A percentile compares a stretch with the other conserved stretches of the same genome.
Conservation (phyloP, 92 coral and sea anemone species). For the Epizoanthus illoricatus region DNA sequence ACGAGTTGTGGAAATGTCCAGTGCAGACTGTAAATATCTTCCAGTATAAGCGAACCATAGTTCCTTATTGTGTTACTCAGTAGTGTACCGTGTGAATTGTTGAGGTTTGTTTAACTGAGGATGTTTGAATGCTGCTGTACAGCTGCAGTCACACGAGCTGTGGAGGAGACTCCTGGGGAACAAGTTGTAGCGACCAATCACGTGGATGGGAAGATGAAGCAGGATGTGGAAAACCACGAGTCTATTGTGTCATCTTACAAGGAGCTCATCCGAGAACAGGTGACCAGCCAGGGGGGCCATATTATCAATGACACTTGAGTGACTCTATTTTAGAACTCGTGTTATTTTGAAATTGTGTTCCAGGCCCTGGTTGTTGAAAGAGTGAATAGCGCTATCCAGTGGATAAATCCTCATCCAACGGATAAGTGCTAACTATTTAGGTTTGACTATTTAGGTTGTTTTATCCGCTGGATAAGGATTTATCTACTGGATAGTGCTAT, state of each 20-base stretch:
- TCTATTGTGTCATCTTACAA: conserved; percentile 93
- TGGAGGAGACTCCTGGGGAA: conserved; percentile 82
- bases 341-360: no score
- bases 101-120: neutral
- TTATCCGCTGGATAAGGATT: no score
- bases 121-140: neutral
- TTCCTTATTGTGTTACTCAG: no score
- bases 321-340: no score
- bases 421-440: no score
- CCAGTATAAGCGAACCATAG: no score
- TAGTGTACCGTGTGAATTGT: neutral
- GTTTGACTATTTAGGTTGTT: no score
- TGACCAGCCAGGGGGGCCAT: conserved; percentile 1
- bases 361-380: no score
- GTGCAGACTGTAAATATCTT: conserved; percentile 12
- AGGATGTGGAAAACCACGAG: conserved; percentile 85
- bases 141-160: conserved; percentile 95
- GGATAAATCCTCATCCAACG: no score
- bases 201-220: conserved; percentile 56
- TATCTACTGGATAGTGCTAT: no score
- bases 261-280: conserved; percentile 95
- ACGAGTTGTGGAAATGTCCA: conserved; percentile 81
- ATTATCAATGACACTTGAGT: neutral
- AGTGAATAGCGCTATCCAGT: no score
- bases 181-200: conserved; percentile 61